Evolutionary conservation across 2,797 vertebrate species (phyloP), one percentile per base, ranked within the genome.

Genomic region (Eupleurogrammus muticus): DNA sequence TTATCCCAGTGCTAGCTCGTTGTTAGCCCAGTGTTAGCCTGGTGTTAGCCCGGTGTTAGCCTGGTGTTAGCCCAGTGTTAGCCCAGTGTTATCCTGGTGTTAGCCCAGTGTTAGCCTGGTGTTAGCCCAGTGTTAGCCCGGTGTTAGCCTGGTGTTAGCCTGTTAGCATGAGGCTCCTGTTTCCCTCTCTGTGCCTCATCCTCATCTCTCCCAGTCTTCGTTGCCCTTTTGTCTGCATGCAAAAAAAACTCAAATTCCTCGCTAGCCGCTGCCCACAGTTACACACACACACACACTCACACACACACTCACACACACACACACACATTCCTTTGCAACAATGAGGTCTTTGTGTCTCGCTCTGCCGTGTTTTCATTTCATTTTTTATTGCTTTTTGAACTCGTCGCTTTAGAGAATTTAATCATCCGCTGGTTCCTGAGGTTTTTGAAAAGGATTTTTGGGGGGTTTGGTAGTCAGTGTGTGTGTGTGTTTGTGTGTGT

Each of bases 311-410:
- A n/a, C n/a, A n/a, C n/a, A n/a, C n/a, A n/a, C n/a, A n/a, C n/a
- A n/a, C n/a, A 85, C 52, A 73, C 90, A 93, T 93, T 93, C 93
- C 91, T 87, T 49, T 72, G 65, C 66, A 91, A 94, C 92, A 94
- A 92, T 89, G 86, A 82, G 82, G 53, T 73, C 85, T 91, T 92
- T 93, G 91, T 93, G 81, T 79, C 52, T 76, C 75, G 60, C 80
- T 16, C 79, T 53, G 65, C 80, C 53, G 62, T 92, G 86, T 91
- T 93, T 92, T 90, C 84, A 77, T 92, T 91, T 90, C 84, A 89
- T 86, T 91, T 89, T 92, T 93, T 91, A 92, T 92, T 90, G 83
- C 86, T n/a, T 86, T 86, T 87, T 85, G 82, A 91, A 87, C 88
- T 89, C 72, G 50, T 87, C 13, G 49, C 66, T n/a, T 75, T 77